Conservation (phyloP, 2,797 vertebrate species). For the Epinephelus malabaricus region DNA sequence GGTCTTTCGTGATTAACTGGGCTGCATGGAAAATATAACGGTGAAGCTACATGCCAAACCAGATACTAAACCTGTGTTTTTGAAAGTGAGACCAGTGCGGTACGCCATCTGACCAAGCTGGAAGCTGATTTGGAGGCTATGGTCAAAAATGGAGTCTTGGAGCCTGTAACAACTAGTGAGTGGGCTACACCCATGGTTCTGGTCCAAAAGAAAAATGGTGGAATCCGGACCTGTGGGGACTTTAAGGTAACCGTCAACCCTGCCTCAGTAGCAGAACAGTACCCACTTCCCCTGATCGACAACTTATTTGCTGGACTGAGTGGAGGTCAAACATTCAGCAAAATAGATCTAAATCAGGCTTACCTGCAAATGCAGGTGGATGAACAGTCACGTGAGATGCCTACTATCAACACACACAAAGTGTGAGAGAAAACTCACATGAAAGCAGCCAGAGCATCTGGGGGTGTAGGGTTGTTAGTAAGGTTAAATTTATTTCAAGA, state of each 20-base stretch:
- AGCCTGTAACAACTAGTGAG: background rate
- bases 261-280: background rate
- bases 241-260: conserved; percentile 10
- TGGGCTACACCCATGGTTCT: background rate
- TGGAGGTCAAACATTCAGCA: background rate
- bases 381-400: background rate
- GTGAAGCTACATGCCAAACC: background rate
- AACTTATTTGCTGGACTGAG: background rate
- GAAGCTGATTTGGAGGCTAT: background rate
- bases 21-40: background rate
- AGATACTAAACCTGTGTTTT: background rate
- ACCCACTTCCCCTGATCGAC: background rate
- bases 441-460: too few species aligned
- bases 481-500: too few species aligned
- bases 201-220: background rate
- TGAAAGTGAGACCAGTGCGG: background rate
- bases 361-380: conserved; percentile 33
- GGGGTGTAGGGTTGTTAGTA: too few species aligned
- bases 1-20: background rate
- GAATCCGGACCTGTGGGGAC: background rate
- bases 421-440: background rate
- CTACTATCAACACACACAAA: conserved; percentile 19
- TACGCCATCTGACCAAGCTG: background rate
- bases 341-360: conserved; percentile 4
- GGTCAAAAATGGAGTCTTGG: background rate